These are phyloP conservation scores for Grantiella picta DNA, from an alignment of 2,113 vertebrate species.

Conservation along the genomic window DNA sequence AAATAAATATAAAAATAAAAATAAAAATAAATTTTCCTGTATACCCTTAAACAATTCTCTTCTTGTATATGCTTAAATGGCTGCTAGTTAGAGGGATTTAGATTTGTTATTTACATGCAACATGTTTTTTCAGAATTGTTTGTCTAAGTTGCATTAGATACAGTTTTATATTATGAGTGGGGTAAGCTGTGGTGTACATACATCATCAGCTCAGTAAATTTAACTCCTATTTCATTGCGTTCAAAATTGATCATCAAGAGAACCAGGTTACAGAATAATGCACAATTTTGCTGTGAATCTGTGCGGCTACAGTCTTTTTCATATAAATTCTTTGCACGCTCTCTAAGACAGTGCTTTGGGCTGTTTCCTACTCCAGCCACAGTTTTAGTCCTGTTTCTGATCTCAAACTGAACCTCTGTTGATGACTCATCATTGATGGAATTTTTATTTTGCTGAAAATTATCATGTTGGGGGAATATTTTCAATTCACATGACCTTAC, in stretches of 20 bases:
- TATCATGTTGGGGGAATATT: not conserved
- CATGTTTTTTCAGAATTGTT: not conserved
- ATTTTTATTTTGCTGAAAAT: not conserved
- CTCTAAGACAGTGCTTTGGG: not conserved
- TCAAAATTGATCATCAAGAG: not conserved
- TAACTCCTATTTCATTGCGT: not conserved
- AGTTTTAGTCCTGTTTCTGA: not conserved
- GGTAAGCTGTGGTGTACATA: not conserved
- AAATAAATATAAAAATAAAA: not conserved
- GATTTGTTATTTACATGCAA: not conserved
- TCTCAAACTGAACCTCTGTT: not conserved
- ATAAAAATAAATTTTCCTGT: not conserved
- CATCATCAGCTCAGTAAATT: not conserved
- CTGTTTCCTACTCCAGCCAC: not conserved
- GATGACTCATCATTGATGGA: not conserved
- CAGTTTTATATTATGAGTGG: not conserved
- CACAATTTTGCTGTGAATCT: not conserved
- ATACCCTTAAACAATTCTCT: not conserved
- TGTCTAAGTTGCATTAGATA: not conserved
- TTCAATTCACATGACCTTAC: not conserved
- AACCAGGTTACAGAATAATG: not conserved
- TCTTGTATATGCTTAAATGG: not conserved
- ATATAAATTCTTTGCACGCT: rapidly evolving
- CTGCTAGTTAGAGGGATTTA: not conserved
- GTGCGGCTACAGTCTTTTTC: not conserved